Percentiles rank a stretch among this genome's conserved stretches.
phyloP scores from a whole-genome alignment of 2,113 vertebrate genomes.

The Hippopotamus amphibius region DNA sequence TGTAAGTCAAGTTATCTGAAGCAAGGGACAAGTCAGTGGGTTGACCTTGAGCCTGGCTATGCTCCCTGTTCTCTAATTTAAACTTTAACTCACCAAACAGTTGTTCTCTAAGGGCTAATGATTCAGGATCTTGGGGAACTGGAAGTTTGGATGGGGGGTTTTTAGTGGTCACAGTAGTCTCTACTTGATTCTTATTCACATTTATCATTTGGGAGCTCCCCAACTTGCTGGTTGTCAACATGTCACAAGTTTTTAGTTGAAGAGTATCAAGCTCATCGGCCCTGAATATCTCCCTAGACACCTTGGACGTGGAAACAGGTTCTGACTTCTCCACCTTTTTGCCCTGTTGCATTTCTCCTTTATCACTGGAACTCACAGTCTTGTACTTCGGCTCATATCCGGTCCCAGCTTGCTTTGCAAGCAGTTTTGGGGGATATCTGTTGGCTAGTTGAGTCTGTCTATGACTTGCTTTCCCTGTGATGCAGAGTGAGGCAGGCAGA shows the following conservation, averaged over 20 bases:
- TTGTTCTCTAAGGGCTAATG: neutral
- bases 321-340: neutral
- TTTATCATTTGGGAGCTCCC: neutral
- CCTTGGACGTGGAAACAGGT: neutral
- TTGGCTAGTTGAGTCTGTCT: neutral
- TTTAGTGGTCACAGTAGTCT: neutral
- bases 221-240: neutral
- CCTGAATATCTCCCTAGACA: neutral
- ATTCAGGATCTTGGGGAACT: neutral
- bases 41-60: neutral
- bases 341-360: neutral
- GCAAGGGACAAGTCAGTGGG: neutral
- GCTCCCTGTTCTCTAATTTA: neutral
- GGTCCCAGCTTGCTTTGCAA: neutral
- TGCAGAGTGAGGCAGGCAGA: neutral
- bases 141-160: accelerated
- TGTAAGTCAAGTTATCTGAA: neutral
- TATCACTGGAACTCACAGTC: neutral
- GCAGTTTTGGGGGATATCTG: neutral
- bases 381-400: neutral
- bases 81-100: neutral
- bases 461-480: neutral
- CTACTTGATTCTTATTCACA: neutral
- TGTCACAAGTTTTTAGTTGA: neutral
- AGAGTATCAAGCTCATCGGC: neutral